Percentiles rank a stretch among this genome's conserved stretches.
Conservation (phyloP, 1,140 invertebrate genomes). For the Neodiprion virginianus region DNA sequence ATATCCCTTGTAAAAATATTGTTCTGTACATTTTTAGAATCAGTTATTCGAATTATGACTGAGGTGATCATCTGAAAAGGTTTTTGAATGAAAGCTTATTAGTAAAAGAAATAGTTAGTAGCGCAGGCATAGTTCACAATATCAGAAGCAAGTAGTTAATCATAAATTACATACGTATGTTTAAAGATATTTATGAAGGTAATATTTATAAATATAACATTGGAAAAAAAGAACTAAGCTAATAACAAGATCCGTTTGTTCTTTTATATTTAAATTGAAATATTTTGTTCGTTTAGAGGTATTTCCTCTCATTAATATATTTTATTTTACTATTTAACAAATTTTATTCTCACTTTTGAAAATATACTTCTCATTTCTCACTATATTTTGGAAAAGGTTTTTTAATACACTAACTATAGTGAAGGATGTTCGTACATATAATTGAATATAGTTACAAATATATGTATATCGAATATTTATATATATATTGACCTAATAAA, state of each 20-base stretch:
- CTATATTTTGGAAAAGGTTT: background rate
- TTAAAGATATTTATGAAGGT: background rate
- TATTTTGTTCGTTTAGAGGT: background rate
- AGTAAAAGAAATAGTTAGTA: too few species aligned
- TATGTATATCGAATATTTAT: slow-evolving; percentile 8
- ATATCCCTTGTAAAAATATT: too few species aligned
- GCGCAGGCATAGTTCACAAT: background rate
- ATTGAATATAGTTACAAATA: slow-evolving; percentile 1
- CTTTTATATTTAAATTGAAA: background rate
- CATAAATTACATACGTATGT: background rate
- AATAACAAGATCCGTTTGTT: background rate
- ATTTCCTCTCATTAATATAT: background rate
- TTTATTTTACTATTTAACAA: background rate
- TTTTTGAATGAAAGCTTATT: too few species aligned
- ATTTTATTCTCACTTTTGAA: background rate
- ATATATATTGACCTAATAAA: slow-evolving; percentile 2
- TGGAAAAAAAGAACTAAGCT: background rate
- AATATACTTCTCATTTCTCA: background rate
- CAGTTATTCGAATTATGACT: too few species aligned
- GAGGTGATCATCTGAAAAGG: too few species aligned
- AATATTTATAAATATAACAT: background rate
- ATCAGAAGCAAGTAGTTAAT: background rate
- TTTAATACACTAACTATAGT: background rate
- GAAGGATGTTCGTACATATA: slow-evolving; percentile 2
- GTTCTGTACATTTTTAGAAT: too few species aligned